Base-by-base conservation (phyloP, 2,797 vertebrate species). In the Centroberyx gerrardi region DNA sequence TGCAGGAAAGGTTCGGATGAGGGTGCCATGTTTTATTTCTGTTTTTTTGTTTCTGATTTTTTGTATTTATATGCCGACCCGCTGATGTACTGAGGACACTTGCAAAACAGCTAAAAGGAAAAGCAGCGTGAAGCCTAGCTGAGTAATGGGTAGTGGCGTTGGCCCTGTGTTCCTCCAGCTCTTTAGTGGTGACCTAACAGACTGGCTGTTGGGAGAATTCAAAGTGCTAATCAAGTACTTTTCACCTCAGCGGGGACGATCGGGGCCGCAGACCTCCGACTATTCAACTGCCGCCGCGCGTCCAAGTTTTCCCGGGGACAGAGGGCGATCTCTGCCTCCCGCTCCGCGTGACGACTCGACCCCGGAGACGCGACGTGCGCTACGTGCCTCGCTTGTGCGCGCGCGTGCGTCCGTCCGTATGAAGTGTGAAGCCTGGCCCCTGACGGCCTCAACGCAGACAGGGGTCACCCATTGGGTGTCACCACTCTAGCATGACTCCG, bases 191-290 rank as follows among this genome's bases (percentile, higher is more conserved):
- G 68, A 63, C 82, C 68, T 61, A 82, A 83, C 46, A 18, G 53
- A 85, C 70, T 8, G 14, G 80, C 88, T 87, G 83, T 81, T 76
- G 83, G 76, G 86, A 68, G 49, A 83, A 87, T 85, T 76, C 77
- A 78, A 80, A 84, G 86, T 91, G 93, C 86, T 94, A 93, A 93
- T 92, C 80, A 90, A 91, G 90, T 80, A 89, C 84, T 90, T 93
- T 91, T 83, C 90, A 90, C 87, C 92, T 89, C 88, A 76, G 82
- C 66, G 36, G 85, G 89, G 73, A 81, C 49, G 61, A 65, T 59
- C 58, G 59, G 62, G 58, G 61, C 72, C 78, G 71, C 80, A 62
- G 68, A 83, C 84, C 86, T 83, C 38, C 66, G 78, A 86, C 87
- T 67, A 69, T 75, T 78, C 36, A 53, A 66, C 62, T 86, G 83